A percentile compares a stretch with the other conserved stretches of the same genome.
Conservation (phyloP, 1,140 invertebrate species). For the Zaprionus camerounensis region DNA sequence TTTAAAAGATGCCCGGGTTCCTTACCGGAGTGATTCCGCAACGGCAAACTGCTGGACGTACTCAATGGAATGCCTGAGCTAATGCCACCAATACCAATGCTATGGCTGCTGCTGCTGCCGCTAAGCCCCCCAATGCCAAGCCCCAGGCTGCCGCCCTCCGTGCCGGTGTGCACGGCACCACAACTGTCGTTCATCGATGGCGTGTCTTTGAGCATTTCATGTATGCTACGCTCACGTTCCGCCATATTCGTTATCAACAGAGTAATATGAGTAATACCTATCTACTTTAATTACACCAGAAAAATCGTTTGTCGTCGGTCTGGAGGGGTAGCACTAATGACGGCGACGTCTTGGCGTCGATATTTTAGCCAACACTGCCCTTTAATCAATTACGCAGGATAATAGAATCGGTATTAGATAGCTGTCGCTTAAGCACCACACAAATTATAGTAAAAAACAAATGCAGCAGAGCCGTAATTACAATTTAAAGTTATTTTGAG, state of each 20-base stretch:
- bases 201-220: constrained; percentile 94
- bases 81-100: constrained; percentile 46
- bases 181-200: constrained; percentile 91
- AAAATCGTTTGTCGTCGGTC: constrained; percentile 44
- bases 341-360: not conserved
- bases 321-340: constrained; percentile 11
- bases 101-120: constrained; percentile 62
- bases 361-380: not conserved
- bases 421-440: not conserved
- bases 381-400: constrained; percentile 35
- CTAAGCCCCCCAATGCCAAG: constrained; percentile 43
- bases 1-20: not conserved
- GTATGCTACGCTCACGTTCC: constrained; percentile 89
- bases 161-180: constrained; percentile 90
- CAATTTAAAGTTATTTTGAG: constrained; percentile 30
- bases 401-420: not conserved
- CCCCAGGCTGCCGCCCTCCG: constrained; percentile 83
- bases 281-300: constrained; percentile 31
- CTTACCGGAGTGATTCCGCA: constrained; percentile 85
- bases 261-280: constrained; percentile 11
- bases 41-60: constrained; percentile 79
- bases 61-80: constrained; percentile 51
- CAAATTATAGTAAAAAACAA: constrained; percentile 1
- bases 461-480: constrained; percentile 16
- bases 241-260: constrained; percentile 51